Conservation (phyloP, 2,888 invertebrate genomes). For the Amaurobius ferox region DNA sequence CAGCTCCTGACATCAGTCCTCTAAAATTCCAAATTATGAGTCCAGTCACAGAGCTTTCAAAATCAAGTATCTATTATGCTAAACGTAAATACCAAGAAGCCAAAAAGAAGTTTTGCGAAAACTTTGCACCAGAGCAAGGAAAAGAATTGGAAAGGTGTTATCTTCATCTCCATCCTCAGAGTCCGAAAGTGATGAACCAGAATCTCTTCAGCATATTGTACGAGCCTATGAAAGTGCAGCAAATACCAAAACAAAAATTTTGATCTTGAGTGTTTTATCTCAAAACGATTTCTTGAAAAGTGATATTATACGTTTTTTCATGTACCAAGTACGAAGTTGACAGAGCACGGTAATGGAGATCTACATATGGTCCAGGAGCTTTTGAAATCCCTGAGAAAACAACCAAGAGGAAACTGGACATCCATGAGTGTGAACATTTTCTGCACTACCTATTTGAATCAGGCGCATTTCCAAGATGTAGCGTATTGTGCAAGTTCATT, state of each 20-base stretch:
- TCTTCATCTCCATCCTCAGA: neutral
- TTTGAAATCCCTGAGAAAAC: neutral
- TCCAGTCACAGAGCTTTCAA: too few species aligned
- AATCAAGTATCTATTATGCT: too few species aligned
- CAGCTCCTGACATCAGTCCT: too few species aligned
- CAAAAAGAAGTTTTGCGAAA: neutral
- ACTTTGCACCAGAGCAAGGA: neutral
- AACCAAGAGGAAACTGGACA: neutral
- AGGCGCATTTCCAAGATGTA: neutral
- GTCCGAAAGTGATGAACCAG: neutral
- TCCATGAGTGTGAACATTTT: neutral
- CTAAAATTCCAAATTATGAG: too few species aligned
- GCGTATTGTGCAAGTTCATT: neutral
- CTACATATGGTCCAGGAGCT: neutral
- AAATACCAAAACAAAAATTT: too few species aligned
- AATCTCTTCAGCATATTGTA: too few species aligned
- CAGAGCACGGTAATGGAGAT: neutral
- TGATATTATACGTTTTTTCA: neutral
- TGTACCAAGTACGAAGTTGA: neutral
- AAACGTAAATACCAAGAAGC: too few species aligned
- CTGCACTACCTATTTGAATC: neutral
- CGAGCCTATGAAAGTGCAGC: too few species aligned
- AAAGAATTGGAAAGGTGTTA: neutral
- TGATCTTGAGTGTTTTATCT: too few species aligned
- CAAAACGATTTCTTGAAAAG: neutral